These are phyloP conservation scores for Calcarius lapponicus DNA, from an alignment of 2,797 vertebrate species.

Conservation along the genomic window DNA sequence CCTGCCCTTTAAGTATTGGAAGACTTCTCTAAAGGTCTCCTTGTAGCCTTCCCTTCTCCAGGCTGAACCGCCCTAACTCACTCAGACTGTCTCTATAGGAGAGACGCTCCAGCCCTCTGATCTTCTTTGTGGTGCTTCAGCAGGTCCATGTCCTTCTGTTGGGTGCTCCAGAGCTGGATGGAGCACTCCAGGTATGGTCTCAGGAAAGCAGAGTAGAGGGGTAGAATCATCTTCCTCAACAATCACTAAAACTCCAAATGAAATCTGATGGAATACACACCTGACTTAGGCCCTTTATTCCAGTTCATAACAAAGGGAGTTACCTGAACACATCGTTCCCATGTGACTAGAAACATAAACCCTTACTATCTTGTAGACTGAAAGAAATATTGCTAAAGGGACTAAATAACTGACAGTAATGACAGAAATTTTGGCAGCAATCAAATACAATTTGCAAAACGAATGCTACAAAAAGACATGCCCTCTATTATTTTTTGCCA, in stretches of 20 bases:
- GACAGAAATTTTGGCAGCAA: conserved; percentile 24
- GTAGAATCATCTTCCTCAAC: neutral
- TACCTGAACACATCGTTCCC: neutral
- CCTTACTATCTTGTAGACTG: neutral
- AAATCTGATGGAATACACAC: neutral
- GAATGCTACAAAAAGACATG: conserved; percentile 21
- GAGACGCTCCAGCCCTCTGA: neutral
- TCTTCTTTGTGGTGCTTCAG: neutral
- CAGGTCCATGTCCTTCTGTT: neutral
- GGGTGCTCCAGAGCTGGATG: neutral
- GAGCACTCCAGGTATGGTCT: neutral
- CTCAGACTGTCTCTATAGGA: neutral
- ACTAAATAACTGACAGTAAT: conserved; percentile 5
- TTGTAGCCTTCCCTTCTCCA: neutral
- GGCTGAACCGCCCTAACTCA: neutral
- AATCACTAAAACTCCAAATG: neutral
- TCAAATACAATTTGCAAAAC: conserved; percentile 39
- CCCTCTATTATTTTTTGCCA: conserved; percentile 34
- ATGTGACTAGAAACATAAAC: neutral
- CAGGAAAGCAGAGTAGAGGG: neutral
- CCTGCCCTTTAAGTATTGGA: neutral
- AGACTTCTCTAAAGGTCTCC: neutral
- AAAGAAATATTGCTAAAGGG: conserved; percentile 9
- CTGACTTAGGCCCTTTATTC: neutral
- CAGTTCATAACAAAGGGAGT: neutral